Evolutionary conservation across 1,140 invertebrate species (phyloP), one percentile per base, ranked within the genome.

Genomic region (Halotydeus destructor): DNA sequence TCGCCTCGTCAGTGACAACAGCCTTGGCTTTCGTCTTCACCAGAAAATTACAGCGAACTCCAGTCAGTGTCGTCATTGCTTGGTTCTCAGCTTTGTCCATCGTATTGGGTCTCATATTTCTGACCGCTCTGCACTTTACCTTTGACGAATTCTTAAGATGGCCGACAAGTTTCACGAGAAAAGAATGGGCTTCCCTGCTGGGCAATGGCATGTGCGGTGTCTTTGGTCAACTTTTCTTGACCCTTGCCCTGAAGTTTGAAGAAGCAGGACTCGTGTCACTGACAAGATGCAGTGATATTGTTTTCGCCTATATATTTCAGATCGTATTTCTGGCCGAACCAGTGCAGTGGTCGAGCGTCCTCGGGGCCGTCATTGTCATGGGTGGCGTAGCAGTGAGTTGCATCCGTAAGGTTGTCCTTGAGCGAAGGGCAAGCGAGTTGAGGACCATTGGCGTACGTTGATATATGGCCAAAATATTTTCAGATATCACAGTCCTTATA

Each of bases 211-310:
- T 80, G 12, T 82, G 83, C 50, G 84, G 79, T 62, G 84, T 84
- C 57, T 68, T 75, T 23, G 81, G 80, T 2, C 82, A 86, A 60
- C 82, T 85, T 39, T 62, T 84, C 21, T 56, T 85, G 9, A 84
- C 81, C 3, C 64, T 83, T 51, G 78, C 83, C 4, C 60, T 85
- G 35, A 78, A 85, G 60, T 66, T 82, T 52, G 83, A 88, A 58
- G 76, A 84, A 57, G 81, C 81, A 3, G 80, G 81, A 9, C 79
- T 80, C 16, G 78, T 86, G 1, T 76, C 83, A 1, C 80, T 88
- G 43, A 78, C 79, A 12, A 66, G 82, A 16, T 81, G 79, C 28
- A 75, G 76, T 22, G 81, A 85, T 57, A 85, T 88, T 45, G 77
- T 85, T 0, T 82, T 85, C 60, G 81, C 81, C 9, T 86, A 86